Base-by-base conservation (phyloP, 2,113 vertebrate species). In the Theristicus caerulescens region DNA sequence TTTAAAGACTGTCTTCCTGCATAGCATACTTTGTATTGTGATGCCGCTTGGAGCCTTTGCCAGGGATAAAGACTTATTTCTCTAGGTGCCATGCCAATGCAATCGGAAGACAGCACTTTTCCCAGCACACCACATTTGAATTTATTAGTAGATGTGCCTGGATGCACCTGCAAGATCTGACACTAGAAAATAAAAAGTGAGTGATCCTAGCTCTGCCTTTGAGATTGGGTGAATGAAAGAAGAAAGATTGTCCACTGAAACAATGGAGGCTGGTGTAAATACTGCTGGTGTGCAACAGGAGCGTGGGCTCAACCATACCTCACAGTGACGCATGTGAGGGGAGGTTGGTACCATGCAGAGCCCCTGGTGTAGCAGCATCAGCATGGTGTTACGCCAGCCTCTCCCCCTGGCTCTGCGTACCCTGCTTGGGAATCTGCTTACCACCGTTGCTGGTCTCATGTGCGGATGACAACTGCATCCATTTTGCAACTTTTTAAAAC, bases 311-410 rank as follows among this genome's bases (percentile, higher is more conserved):
- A 7, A 4, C 8, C 22, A 5, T 25, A 18, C 6, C 27, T 10
- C 34, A 2, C 8, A 5, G 38, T 14, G 49, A n/a, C 0, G 2
- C 19, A 0, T 0, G 0, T 11, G 29, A 42, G 32, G 26, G 32
- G n/a, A 54, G 38, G 52, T 0, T 36, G 82, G 22, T 82, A 51
- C 34, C 29, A 3, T 0, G 0, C 29, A 74, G 36, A 89, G 44
- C 25, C 72, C 72, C 51, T 22, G 3, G 7, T 3, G 10, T 19
- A 47, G 89, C 40, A 29, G 40, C 42, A 15, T 4, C 2, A 2
- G 20, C 15, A 2, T 0, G 0, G 31, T 10, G 32, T 34, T 32
- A 26, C 1, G 0, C 16, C 44, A 64, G 57, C 24, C 36, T 49
- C 73, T 22, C 25, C 3, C 73, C 22, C 24, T 19, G 31, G 17